These are phyloP conservation scores for Aplochiton taeniatus DNA, from an alignment of 2,797 vertebrate species.

Conservation along the genomic window DNA sequence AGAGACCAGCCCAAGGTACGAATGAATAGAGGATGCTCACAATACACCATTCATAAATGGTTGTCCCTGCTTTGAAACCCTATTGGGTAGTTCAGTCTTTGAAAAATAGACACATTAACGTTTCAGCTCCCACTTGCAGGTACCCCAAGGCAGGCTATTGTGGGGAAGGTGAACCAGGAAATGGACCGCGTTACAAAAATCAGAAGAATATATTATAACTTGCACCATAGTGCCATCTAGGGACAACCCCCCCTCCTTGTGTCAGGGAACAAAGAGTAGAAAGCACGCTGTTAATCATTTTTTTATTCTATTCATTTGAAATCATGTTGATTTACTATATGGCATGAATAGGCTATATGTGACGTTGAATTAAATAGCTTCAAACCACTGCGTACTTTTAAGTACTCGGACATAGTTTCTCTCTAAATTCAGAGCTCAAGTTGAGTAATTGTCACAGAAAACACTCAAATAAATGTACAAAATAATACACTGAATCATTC, in stretches of 20 bases:
- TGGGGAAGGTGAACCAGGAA: slow-evolving; percentile 33
- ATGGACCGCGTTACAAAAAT: slow-evolving; percentile 22
- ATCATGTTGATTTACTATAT: slow-evolving; percentile 1
- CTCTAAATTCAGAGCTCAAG: too few species aligned
- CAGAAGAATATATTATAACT: slow-evolving; percentile 6
- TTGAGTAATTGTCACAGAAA: too few species aligned
- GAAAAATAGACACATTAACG: slow-evolving; percentile 53
- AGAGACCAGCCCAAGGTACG: slow-evolving; percentile 11
- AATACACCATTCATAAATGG: slow-evolving; percentile 30
- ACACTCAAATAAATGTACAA: too few species aligned
- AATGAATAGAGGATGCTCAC: slow-evolving; percentile 23
- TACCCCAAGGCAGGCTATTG: slow-evolving; percentile 32
- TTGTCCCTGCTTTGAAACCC: slow-evolving; percentile 35
- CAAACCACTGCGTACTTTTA: not conserved
- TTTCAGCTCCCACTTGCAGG: slow-evolving; percentile 34
- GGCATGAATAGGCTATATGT: not conserved
- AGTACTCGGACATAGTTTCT: too few species aligned
- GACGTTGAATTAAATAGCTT: slow-evolving; percentile 4
- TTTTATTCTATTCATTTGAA: not conserved
- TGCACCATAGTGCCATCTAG: slow-evolving; percentile 45
- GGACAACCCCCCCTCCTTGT: not conserved
- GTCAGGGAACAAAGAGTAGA: not conserved
- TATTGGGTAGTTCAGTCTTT: slow-evolving; percentile 26
- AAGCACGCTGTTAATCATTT: too few species aligned
- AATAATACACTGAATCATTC: too few species aligned